Percentiles rank a stretch among this genome's conserved stretches.
These are phyloP conservation scores for Unio pictorum DNA, from an alignment of 2,888 invertebrate genomes.

Conservation along the genomic window DNA sequence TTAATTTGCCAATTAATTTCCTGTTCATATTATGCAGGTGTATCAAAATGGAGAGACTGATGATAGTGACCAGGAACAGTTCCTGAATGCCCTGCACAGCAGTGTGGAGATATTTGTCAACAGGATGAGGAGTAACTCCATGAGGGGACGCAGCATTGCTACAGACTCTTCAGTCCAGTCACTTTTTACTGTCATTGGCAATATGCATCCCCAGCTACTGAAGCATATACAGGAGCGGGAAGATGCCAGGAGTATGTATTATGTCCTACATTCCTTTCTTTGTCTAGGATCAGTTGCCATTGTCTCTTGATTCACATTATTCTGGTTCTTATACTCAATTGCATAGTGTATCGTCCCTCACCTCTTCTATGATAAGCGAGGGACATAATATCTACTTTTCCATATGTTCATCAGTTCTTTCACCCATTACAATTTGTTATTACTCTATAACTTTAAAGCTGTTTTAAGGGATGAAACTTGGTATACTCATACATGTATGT, in stretches of 20 bases:
- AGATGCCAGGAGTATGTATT: conserved; percentile 75
- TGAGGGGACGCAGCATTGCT: conserved; percentile 91
- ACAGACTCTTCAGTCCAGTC: conserved; percentile 98
- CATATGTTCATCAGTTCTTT: too few relatives aligned
- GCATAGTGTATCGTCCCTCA: too few relatives aligned
- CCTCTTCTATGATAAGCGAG: too few relatives aligned
- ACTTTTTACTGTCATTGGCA: conserved; percentile 95
- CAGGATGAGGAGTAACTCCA: conserved; percentile 97
- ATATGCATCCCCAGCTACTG: conserved; percentile 94
- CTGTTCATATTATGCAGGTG: conserved; percentile 13
- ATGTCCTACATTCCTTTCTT: too few relatives aligned
- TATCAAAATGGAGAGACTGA: conserved; percentile 60
- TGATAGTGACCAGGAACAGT: conserved; percentile 79
- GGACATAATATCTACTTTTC: too few relatives aligned
- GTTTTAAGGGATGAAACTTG: too few relatives aligned
- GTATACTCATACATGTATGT: too few relatives aligned
- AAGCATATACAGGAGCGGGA: conserved; percentile 84
- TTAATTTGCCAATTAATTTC: not conserved
- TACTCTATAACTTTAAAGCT: too few relatives aligned
- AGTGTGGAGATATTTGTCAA: conserved; percentile 98
- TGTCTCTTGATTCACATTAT: too few relatives aligned
- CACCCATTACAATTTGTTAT: too few relatives aligned
- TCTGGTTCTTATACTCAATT: too few relatives aligned
- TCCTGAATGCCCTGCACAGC: conserved; percentile 86
- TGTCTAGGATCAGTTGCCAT: too few relatives aligned